Evolutionary conservation across 2,888 invertebrate species (phyloP).

Genomic region (Oasisia sp.): DNA sequence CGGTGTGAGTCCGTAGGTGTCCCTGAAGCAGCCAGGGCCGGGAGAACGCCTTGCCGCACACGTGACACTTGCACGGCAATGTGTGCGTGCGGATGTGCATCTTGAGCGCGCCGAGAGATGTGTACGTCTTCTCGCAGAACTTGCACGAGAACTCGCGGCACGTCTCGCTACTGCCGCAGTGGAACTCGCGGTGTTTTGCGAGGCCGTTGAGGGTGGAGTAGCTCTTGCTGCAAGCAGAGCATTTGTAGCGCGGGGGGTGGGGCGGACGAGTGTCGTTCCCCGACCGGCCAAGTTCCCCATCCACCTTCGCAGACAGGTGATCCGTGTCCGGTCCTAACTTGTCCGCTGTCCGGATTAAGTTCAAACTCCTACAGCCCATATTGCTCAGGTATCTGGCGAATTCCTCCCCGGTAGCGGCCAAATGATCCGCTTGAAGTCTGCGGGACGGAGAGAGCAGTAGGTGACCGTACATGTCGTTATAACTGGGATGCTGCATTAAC

Average conservation of each 20-base stretch:
- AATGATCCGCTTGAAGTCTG: not conserved
- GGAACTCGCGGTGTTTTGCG: constrained; percentile 91
- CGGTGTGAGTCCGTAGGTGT: constrained; percentile 96
- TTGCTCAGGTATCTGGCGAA: not conserved
- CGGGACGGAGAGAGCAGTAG: not conserved
- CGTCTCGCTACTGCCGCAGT: constrained; percentile 75
- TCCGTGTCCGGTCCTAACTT: not conserved
- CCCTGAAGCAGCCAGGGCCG: constrained; percentile 97
- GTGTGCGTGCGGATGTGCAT: constrained; percentile 99
- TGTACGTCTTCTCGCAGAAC: constrained; percentile 95
- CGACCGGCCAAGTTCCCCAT: not conserved
- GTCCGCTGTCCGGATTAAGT: not conserved
- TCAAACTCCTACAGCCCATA: not conserved
- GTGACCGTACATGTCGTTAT: not conserved
- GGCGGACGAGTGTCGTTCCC: not conserved
- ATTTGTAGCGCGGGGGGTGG: constrained; percentile 62
- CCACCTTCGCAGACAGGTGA: not conserved
- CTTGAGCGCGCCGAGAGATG: constrained; percentile 92
- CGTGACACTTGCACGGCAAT: constrained; percentile 93
- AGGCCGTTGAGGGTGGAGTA: constrained; percentile 96
- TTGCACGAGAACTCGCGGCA: constrained; percentile 95
- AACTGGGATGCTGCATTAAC: not conserved
- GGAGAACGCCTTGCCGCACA: constrained; percentile 97
- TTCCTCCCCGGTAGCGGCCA: not conserved
- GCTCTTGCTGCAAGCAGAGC: constrained; percentile 91